Evolutionary conservation across 2,113 vertebrate species (phyloP).

Genomic region (Podarcis raffonei): DNA sequence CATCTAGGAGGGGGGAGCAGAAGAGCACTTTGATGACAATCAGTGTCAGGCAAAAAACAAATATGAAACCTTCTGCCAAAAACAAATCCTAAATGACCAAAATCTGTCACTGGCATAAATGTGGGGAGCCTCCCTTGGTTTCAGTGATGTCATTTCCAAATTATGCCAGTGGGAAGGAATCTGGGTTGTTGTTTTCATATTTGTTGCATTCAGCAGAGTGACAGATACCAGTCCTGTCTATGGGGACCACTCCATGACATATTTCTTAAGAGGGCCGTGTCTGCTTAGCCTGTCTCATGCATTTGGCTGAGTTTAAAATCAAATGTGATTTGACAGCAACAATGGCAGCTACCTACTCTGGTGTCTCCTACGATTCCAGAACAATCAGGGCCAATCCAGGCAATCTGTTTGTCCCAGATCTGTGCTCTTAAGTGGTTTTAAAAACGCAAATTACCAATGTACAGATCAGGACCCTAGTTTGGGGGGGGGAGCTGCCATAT

Average conservation of each 20-base stretch:
- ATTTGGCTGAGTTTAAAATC: conserved; percentile 24
- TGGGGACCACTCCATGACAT: background rate
- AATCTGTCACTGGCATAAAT: conserved; percentile 28
- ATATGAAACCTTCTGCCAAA: background rate
- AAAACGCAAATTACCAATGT: no score
- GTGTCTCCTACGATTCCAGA: conserved; percentile 56
- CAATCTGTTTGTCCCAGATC: no score
- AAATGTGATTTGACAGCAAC: conserved; percentile 54
- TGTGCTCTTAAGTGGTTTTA: no score
- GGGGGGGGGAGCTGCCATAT: no score
- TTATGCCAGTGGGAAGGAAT: conserved; percentile 27
- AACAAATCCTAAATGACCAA: background rate
- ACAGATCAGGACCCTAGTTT: no score
- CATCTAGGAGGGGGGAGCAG: background rate
- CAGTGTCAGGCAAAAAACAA: background rate
- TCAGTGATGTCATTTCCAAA: conserved; percentile 21
- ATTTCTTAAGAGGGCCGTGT: background rate
- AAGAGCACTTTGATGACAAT: background rate
- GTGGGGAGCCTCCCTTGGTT: conserved; percentile 54
- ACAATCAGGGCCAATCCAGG: conserved; percentile 36
- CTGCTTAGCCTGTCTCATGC: background rate
- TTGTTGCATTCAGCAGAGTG: background rate
- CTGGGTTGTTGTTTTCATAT: conserved; percentile 14
- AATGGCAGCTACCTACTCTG: conserved; percentile 39
- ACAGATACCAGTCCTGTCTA: conserved; percentile 12